Percentiles rank a stretch among this genome's conserved stretches.
These are phyloP conservation scores for Tichodroma muraria DNA, from an alignment of 2,113 vertebrate species.

Conservation along the genomic window DNA sequence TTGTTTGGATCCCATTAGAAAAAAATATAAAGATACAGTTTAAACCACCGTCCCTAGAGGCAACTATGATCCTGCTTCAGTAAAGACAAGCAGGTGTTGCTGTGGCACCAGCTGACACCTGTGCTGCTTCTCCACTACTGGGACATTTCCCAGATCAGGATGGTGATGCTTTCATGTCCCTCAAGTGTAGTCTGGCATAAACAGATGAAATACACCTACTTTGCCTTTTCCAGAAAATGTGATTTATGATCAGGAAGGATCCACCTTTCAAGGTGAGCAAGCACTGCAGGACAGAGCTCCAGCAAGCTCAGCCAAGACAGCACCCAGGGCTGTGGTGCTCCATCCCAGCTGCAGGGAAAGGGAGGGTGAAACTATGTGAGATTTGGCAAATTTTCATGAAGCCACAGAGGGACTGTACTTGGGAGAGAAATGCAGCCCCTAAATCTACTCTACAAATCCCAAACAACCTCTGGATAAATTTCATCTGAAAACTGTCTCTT, in stretches of 20 bases:
- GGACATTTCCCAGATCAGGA: neutral
- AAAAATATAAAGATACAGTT: neutral
- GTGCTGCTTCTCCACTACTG: neutral
- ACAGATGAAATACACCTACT: neutral
- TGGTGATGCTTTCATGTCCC: neutral
- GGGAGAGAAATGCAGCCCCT: neutral
- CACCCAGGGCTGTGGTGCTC: neutral
- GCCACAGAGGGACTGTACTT: fast-evolving
- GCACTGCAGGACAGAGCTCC: fast-evolving
- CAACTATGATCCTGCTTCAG: neutral
- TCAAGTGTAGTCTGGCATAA: neutral
- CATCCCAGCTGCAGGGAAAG: neutral
- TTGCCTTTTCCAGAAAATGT: neutral
- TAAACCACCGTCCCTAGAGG: neutral
- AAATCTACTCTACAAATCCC: neutral
- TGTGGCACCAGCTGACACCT: neutral
- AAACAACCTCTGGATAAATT: constrained; percentile 9
- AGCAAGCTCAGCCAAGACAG: neutral
- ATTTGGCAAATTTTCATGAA: neutral
- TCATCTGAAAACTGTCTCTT: constrained; percentile 11
- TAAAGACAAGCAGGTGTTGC: neutral
- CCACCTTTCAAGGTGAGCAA: neutral
- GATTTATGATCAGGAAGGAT: neutral
- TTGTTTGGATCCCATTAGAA: neutral
- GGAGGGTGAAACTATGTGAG: neutral